Base-by-base conservation (phyloP, 2,888 invertebrate genomes). In the Orchesellides sinensis region DNA sequence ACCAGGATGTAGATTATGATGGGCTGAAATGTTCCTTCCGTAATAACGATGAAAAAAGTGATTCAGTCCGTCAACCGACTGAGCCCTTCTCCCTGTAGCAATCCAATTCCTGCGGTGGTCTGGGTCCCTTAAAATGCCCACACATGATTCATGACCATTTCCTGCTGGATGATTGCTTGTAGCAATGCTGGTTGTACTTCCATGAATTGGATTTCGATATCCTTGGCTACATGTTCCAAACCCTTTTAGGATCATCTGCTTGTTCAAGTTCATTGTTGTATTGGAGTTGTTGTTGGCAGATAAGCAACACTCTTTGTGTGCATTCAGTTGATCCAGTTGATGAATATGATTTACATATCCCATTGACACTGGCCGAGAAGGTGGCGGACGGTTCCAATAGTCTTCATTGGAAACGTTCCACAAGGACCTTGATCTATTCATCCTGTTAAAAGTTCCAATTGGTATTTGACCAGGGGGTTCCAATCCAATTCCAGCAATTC, bases 381-480 rank as follows among this genome's bases (percentile, higher is more conserved):
- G 88, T n/a, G 89, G 89, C 0, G 89, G 87, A 52, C 88, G 83
- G 61, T 84, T 83, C 88, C 88, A 86, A 65, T 89, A 88, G 56
- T 86, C 86, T 23, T 88, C 88, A 27, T 86, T 85, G 23, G 78
- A 79, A 0, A 87, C 86, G 66, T 87, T 85, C 87, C 87, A 87
- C 68, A 87, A 56, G 0, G 87, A 87, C 1, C 85, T 52, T 0
- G 87, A 86, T 21, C 84, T 56, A 25, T 74, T 80, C 65, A 83
- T 59, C 14, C 86, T 68, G 23, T 81, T 83, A 14, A 82, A 68
- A 17, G 81, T 77, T n/a, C 63, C 77, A 25, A 83, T 74, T 21
- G 85, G 84, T 17, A 84, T 47, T 25, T 84, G 80, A 19, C 85
- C 85, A 0, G 85, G 85, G 1, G 87, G 87, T 35, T 86, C 86